These are phyloP conservation scores for Aphaenogaster floridana DNA, from an alignment of 1,140 invertebrate species.

Conservation along the genomic window DNA sequence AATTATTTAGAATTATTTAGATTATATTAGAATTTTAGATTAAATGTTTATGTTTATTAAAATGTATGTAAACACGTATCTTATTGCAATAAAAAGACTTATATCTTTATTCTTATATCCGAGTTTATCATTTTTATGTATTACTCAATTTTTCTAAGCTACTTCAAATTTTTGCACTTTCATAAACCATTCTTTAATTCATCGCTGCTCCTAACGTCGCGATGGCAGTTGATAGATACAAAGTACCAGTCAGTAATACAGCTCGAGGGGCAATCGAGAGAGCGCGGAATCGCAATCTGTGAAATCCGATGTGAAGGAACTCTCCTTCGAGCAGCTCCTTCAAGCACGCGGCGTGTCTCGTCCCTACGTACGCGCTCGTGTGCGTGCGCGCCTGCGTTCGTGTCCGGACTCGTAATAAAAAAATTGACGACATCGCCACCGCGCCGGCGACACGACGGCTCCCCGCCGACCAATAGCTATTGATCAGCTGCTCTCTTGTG, in stretches of 20 bases:
- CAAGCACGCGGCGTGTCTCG: slow-evolving; percentile 50
- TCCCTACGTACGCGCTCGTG: slow-evolving; percentile 67
- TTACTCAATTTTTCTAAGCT: not conserved
- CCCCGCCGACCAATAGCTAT: slow-evolving; percentile 78
- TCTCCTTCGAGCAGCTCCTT: slow-evolving; percentile 5
- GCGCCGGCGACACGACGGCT: slow-evolving; percentile 76
- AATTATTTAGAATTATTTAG: not conserved
- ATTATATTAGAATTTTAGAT: not conserved
- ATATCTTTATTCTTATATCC: not conserved
- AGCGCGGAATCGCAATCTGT: slow-evolving; percentile 64
- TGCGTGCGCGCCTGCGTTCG: slow-evolving; percentile 68
- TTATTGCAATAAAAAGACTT: not conserved
- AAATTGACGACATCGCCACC: slow-evolving; percentile 80
- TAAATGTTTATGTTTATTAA: not conserved
- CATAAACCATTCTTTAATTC: not conserved
- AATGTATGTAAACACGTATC: not conserved
- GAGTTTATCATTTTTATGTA: not conserved
- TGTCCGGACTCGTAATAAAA: slow-evolving; percentile 77
- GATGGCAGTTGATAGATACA: not conserved
- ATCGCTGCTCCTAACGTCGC: not conserved
- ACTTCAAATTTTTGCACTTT: not conserved
- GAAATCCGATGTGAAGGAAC: slow-evolving; percentile 73
- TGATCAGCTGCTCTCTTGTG: slow-evolving; percentile 78
- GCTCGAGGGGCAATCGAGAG: slow-evolving; percentile 60
- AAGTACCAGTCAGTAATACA: slow-evolving; percentile 16